Percentiles rank a stretch among this genome's conserved stretches.
Conservation (phyloP, 2,113 vertebrate species). For the Polypterus senegalus region DNA sequence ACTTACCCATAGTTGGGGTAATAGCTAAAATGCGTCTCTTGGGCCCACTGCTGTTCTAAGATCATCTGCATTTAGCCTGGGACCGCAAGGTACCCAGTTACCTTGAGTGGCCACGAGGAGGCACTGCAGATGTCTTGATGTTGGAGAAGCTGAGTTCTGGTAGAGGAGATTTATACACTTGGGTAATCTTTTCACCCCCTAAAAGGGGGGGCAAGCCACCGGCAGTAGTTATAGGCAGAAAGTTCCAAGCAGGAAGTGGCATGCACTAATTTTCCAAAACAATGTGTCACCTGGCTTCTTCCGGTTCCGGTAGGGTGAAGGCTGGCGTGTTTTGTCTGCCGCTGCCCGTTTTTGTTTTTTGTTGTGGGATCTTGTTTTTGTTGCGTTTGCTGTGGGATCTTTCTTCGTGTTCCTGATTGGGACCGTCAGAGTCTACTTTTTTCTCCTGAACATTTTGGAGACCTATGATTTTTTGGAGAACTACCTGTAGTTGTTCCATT, state of each 20-base stretch:
- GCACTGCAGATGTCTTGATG: slow-evolving; percentile 1
- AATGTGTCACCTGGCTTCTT: neutral
- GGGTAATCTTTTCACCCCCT: too few relatives aligned
- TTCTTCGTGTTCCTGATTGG: too few relatives aligned
- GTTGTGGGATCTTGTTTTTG: too few relatives aligned
- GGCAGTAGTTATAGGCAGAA: neutral
- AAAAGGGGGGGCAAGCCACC: neutral
- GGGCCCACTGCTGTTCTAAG: slow-evolving; percentile 5
- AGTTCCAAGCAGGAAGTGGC: slow-evolving; percentile 7
- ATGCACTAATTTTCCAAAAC: slow-evolving; percentile 8
- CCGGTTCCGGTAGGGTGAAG: too few relatives aligned
- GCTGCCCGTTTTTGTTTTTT: too few relatives aligned
- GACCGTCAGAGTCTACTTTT: too few relatives aligned
- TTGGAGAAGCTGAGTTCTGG: neutral
- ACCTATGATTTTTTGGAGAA: too few relatives aligned
- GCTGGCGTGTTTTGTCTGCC: too few relatives aligned
- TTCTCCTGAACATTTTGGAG: too few relatives aligned
- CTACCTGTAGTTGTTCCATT: too few relatives aligned
- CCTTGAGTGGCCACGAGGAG: slow-evolving; percentile 11
- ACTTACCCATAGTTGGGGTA: slow-evolving; percentile 5
- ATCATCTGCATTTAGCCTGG: slow-evolving; percentile 15
- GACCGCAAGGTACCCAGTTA: slow-evolving; percentile 16
- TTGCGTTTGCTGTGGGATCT: too few relatives aligned
- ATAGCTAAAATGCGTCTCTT: slow-evolving; percentile 13
- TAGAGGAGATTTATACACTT: slow-evolving; percentile 1